These are phyloP conservation scores for Dascillus cervinus DNA, from an alignment of 2,888 invertebrate species.

Conservation along the genomic window DNA sequence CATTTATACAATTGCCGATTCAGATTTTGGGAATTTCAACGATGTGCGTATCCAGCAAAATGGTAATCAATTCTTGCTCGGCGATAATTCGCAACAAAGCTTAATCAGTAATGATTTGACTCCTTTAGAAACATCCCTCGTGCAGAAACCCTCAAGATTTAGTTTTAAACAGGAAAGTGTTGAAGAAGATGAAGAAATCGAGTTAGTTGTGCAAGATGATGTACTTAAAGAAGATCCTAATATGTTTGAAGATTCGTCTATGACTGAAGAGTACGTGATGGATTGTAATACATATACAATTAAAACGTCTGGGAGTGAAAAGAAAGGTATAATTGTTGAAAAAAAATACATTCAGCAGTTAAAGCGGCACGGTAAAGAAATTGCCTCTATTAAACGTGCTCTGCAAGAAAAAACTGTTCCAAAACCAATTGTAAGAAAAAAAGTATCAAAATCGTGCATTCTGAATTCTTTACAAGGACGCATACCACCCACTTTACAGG, in stretches of 20 bases:
- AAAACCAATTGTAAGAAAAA: conserved; percentile 3
- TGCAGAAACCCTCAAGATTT: background rate
- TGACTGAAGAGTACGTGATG: background rate
- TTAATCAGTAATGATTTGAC: background rate
- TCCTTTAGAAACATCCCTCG: background rate
- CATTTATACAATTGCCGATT: background rate
- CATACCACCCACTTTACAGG: conserved; percentile 30
- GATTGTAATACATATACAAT: too few relatives aligned
- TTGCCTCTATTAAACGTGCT: conserved; percentile 32
- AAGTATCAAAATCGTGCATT: conserved; percentile 17
- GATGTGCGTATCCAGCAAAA: background rate
- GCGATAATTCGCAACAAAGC: too few relatives aligned
- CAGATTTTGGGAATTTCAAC: background rate
- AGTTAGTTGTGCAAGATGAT: background rate
- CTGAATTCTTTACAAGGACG: conserved; percentile 27
- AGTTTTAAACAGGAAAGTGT: background rate
- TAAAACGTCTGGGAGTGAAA: too few relatives aligned
- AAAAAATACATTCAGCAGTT: conserved; percentile 31
- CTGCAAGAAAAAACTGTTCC: conserved; percentile 22
- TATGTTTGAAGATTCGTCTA: background rate
- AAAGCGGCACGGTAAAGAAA: conserved; percentile 33
- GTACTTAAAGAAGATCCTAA: background rate
- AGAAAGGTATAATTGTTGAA: conserved; percentile 2
- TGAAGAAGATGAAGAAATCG: background rate
- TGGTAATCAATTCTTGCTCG: background rate